These are phyloP conservation scores for Arrhamphus sclerolepis DNA, from an alignment of 2,797 vertebrate genomes.

Conservation along the genomic window DNA sequence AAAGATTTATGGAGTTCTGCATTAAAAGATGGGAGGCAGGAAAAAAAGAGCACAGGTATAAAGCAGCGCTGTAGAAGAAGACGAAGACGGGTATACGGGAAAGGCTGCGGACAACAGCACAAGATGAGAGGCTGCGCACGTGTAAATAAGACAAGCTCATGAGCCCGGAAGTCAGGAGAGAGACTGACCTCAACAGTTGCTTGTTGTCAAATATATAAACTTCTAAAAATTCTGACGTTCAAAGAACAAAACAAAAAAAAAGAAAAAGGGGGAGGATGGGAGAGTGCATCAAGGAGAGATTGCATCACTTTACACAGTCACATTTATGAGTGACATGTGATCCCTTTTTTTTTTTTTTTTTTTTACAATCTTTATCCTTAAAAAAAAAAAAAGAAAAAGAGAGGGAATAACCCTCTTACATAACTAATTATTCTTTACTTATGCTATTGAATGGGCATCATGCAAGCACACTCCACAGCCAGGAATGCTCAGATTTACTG, in stretches of 20 bases:
- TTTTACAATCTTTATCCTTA: too few relatives aligned
- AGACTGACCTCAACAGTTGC: background rate
- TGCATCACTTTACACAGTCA: conserved; percentile 13
- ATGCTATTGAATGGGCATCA: background rate
- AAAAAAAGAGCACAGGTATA: background rate
- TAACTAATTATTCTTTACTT: conserved; percentile 1
- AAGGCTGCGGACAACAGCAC: too few relatives aligned
- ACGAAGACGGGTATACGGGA: background rate
- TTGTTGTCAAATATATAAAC: background rate
- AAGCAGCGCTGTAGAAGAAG: background rate
- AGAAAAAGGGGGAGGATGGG: background rate
- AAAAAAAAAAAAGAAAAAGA: conserved; percentile 44
- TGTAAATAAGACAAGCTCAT: background rate
- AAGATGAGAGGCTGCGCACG: background rate
- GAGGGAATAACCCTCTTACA: conserved; percentile 12
- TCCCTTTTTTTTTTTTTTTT: too few relatives aligned
- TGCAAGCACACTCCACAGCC: background rate
- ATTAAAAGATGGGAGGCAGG: conserved; percentile 15
- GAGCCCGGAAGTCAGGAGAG: background rate
- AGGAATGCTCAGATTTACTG: background rate
- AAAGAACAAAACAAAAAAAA: background rate
- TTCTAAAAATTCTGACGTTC: too few relatives aligned
- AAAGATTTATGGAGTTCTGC: conserved; percentile 36
- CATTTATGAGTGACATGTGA: conserved; percentile 51
- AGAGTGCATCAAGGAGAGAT: background rate